Evolutionary conservation across 1,140 invertebrate genomes (phyloP).

Genomic region (Calliphora vicina): DNA sequence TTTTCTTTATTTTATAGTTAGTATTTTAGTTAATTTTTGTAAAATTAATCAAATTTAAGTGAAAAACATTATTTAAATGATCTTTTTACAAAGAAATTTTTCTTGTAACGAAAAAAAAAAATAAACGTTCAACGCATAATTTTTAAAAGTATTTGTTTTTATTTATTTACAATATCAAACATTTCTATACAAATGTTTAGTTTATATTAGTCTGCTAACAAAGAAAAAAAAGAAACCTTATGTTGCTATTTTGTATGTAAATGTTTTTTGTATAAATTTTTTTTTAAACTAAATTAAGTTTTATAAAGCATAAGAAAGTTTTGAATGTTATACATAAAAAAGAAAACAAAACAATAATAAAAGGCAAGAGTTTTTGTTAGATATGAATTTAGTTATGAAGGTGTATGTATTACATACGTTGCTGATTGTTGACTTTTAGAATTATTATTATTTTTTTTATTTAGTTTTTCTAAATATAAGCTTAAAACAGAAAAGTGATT

Average conservation of each 20-base stretch:
- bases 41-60: background rate
- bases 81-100: slow-evolving; percentile 8
- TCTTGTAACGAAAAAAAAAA: background rate
- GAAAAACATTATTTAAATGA: background rate
- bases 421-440: slow-evolving; percentile 17
- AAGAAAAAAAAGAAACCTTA: background rate
- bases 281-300: slow-evolving; percentile 16
- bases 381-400: slow-evolving; percentile 14
- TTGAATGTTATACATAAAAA: background rate
- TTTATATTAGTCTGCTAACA: background rate
- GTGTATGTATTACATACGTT: background rate
- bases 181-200: slow-evolving; percentile 14
- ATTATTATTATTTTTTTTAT: background rate
- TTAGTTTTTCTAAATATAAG: background rate
- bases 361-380: slow-evolving; percentile 3
- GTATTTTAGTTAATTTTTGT: background rate
- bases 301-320: background rate
- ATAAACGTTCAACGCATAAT: slow-evolving; percentile 19
- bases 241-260: slow-evolving; percentile 28
- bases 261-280: slow-evolving; percentile 12
- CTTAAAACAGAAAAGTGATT: background rate
- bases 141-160: background rate
- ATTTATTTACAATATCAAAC: slow-evolving; percentile 16
- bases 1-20: background rate
- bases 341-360: background rate